Percentiles rank a stretch among this genome's conserved stretches.
These are phyloP conservation scores for Cryptoprocta ferox DNA, from an alignment of 2,797 vertebrate genomes.

Conservation along the genomic window DNA sequence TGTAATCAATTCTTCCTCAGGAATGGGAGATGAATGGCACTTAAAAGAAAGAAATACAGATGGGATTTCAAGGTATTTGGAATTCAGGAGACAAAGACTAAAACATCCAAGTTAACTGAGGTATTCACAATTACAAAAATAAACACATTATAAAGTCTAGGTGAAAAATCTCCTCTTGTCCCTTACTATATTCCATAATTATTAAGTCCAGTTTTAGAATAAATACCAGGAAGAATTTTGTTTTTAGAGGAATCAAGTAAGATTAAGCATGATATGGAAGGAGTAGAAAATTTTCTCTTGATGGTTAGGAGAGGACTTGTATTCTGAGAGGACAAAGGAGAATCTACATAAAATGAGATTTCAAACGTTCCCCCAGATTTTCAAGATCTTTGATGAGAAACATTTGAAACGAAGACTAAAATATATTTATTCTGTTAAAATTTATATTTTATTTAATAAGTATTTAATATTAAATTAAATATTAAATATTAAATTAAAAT, in stretches of 20 bases:
- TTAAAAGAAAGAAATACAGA: background rate
- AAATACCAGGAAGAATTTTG: background rate
- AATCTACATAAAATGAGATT: background rate
- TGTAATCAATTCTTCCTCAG: background rate
- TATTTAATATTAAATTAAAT: no score
- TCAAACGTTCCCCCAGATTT: background rate
- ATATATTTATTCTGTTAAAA: background rate
- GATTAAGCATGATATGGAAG: background rate
- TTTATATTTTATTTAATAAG: background rate
- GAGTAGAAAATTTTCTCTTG: background rate
- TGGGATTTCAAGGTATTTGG: background rate
- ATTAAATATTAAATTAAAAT: no score
- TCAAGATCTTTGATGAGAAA: background rate
- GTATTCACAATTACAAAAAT: background rate
- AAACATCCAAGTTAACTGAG: background rate
- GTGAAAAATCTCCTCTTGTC: background rate
- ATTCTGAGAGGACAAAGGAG: background rate
- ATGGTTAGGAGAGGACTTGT: background rate
- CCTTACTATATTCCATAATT: background rate
- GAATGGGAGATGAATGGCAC: background rate
- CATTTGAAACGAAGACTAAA: background rate
- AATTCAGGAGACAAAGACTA: background rate
- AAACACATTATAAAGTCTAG: background rate
- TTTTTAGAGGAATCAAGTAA: background rate
- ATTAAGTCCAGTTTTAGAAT: background rate